Evolutionary conservation across 2,888 invertebrate genomes (phyloP).

Genomic region (Pristionchus exspectatus): DNA sequence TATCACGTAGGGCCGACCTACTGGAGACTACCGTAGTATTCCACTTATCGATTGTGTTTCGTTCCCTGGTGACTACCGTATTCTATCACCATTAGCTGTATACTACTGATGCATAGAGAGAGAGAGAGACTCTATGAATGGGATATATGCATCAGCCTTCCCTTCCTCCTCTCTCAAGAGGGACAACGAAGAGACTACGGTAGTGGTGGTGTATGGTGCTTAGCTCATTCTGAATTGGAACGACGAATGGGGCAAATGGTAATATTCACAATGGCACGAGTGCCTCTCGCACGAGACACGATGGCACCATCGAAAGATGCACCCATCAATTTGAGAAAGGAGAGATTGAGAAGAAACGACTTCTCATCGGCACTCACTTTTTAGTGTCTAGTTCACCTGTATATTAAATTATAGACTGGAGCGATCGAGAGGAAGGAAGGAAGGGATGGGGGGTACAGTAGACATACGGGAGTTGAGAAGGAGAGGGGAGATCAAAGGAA

Average conservation of each 20-base stretch:
- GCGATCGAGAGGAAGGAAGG: neutral
- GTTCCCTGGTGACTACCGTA: neutral
- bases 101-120: slow-evolving; percentile 38
- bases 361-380: slow-evolving; percentile 13
- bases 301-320: neutral
- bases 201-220: slow-evolving; percentile 39
- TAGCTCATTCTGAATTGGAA: slow-evolving; percentile 18
- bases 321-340: slow-evolving; percentile 9
- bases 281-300: neutral
- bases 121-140: slow-evolving; percentile 23
- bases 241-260: neutral
- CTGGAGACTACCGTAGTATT: neutral
- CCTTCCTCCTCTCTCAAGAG: slow-evolving; percentile 12
- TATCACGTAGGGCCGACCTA: neutral
- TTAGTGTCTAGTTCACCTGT: slow-evolving; percentile 23
- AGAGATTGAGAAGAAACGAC: neutral
- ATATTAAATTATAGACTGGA: slow-evolving; percentile 44
- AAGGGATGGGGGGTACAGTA: neutral
- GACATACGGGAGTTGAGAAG: neutral
- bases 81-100: slow-evolving; percentile 12
- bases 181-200: neutral
- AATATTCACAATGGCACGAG: neutral
- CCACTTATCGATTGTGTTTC: neutral
- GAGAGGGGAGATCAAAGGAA: slow-evolving; percentile 13
- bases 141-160: slow-evolving; percentile 38